Base-by-base conservation (phyloP, 2,113 vertebrate species). In the Cyprinodon tularosa region DNA sequence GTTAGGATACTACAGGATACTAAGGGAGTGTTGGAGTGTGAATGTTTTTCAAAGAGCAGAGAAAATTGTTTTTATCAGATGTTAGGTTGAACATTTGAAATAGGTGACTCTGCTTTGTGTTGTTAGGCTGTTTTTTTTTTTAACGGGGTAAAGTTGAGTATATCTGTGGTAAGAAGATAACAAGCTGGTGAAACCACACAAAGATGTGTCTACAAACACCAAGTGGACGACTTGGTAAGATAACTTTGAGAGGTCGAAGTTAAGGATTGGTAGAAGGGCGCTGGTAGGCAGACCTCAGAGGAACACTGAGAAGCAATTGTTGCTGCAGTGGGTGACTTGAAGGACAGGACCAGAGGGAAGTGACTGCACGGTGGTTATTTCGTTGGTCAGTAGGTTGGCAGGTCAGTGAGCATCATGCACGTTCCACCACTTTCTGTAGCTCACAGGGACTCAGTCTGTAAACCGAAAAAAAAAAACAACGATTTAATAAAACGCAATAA, bases 361-460 rank as follows among this genome's bases (percentile, higher is more conserved):
- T 93, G 92, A 96, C 94, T 59, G 93, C 95, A 93, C 96, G 91
- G 80, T 87, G 86, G 88, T 84, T 15, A 83, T 81, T 89, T 95
- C 95, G 94, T 97, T 94, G 53, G 92, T 96, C 57, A 53, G 82
- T 86, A 78, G 72, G 78, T 84, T 81, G 85, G 85, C 81, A 81
- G 86, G 89, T 84, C 22, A 77, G 82, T 93, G 84, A 91, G 95
- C 91, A 77, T 93, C 92, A 89, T 95, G 95, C 94, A 40, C 92
- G 64, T 93, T 93, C 92, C 94, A 86, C 96, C 95, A 93, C 95
- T 74, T 95, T 94, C 84, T 93, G 73, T 91, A 89, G 60, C 93
- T 93, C 87, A 92, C 91, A 92, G 94, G 89, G 94, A 94, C 88
- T 98, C 96, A 98, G 94, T 98, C 97, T 98, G 95, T 83, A 48